phyloP scores from a whole-genome alignment of 2,888 invertebrate genomes.

The Polyommatus icarus region DNA sequence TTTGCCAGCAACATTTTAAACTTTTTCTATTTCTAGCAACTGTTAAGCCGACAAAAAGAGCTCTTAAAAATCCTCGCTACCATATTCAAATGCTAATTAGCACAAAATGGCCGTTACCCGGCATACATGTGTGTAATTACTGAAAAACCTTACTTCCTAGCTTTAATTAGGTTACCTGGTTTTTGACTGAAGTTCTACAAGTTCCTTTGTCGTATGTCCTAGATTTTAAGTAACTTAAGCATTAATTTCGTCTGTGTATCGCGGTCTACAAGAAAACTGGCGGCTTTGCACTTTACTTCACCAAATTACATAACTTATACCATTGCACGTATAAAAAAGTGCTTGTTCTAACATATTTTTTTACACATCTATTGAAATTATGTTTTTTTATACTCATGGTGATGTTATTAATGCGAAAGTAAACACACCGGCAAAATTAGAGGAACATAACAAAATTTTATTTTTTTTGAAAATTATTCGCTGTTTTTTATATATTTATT shows the following conservation, averaged over 20 bases:
- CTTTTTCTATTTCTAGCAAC: background rate
- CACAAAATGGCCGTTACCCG: conserved; percentile 37
- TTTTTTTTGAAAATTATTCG: too few species aligned
- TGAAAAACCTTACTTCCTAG: background rate
- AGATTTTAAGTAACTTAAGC: background rate
- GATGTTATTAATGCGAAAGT: too few species aligned
- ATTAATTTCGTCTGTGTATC: background rate
- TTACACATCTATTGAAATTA: too few species aligned
- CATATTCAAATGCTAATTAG: conserved; percentile 39
- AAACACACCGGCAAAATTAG: too few species aligned
- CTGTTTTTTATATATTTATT: too few species aligned
- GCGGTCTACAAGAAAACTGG: background rate
- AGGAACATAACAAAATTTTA: too few species aligned
- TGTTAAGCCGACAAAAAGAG: conserved; percentile 20
- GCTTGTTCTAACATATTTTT: too few species aligned
- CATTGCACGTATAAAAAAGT: too few species aligned
- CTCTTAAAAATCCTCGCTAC: conserved; percentile 25
- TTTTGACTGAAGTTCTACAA: background rate
- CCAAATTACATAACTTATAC: background rate
- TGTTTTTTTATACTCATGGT: too few species aligned
- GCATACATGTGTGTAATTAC: conserved; percentile 30
- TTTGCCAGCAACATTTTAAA: background rate
- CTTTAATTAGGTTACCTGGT: conserved; percentile 27
- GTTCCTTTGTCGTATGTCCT: background rate
- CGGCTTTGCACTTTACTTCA: background rate